phyloP scores from a whole-genome alignment of 2,797 vertebrate species.

The Serranus cabrilla region DNA sequence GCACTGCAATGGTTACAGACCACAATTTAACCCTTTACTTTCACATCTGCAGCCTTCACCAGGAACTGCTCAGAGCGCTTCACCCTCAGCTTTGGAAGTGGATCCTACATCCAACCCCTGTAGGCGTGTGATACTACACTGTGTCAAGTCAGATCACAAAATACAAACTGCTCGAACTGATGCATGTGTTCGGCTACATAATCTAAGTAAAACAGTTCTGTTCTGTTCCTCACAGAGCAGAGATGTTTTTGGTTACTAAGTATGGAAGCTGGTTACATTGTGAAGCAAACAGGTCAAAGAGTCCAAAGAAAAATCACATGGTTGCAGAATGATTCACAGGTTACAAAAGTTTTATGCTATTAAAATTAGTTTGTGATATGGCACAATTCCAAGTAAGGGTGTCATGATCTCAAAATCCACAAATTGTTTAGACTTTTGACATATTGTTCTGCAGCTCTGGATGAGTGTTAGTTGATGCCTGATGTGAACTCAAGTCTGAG shows the following conservation, averaged over 20 bases:
- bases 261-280: neutral
- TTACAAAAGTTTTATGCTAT: neutral
- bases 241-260: neutral
- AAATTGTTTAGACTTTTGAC: too few relatives aligned
- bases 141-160: neutral
- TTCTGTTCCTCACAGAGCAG: neutral
- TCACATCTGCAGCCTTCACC: neutral
- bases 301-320: neutral
- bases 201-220: neutral
- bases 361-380: neutral
- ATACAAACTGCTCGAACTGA: neutral
- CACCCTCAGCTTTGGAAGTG: too few relatives aligned
- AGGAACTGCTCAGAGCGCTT: neutral
- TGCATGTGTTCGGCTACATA: neutral
- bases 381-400: neutral
- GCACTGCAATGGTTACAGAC: neutral
- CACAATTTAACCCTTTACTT: slow-evolving; percentile 6
- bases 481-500: neutral
- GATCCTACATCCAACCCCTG: neutral
- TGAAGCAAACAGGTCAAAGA: neutral
- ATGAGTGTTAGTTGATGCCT: neutral
- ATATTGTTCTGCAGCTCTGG: neutral
- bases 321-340: neutral
- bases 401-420: too few relatives aligned
- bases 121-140: neutral